Evolutionary conservation across 2,113 vertebrate species (phyloP).

Genomic region (Channa maculata): DNA sequence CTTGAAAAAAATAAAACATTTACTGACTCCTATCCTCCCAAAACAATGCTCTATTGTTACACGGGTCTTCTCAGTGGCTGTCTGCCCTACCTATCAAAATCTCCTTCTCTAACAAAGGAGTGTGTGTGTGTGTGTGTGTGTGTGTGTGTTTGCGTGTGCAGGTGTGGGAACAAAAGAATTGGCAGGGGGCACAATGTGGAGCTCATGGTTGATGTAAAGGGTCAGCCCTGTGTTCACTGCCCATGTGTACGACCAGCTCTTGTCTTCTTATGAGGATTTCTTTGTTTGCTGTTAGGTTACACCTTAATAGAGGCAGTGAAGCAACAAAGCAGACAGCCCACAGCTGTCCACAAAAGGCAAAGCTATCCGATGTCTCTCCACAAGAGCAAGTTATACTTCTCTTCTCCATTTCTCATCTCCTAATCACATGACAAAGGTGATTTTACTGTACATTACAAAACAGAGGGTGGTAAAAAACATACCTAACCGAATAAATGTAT

Average conservation of each 20-base stretch:
- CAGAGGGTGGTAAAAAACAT: background rate
- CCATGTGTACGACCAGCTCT: constrained; percentile 13
- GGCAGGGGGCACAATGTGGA: constrained; percentile 42
- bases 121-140: constrained; percentile 10
- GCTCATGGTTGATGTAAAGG: constrained; percentile 52
- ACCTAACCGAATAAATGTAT: too few relatives aligned
- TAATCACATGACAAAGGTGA: too few relatives aligned
- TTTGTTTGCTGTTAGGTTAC: constrained; percentile 53
- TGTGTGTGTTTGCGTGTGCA: constrained; percentile 35
- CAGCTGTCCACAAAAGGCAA: constrained; percentile 14
- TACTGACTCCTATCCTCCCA: constrained; percentile 25
- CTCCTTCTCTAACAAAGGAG: constrained; percentile 57
- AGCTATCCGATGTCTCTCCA: constrained; percentile 19
- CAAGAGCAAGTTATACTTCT: background rate
- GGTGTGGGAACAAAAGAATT: constrained; percentile 69
- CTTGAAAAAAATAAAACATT: constrained; percentile 8
- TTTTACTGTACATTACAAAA: too few relatives aligned
- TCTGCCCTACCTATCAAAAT: constrained; percentile 55
- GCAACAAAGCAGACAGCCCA: constrained; percentile 25
- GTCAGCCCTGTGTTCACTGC: constrained; percentile 39
- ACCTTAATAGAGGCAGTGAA: constrained; percentile 25
- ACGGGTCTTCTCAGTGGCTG: constrained; percentile 38
- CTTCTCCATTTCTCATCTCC: too few relatives aligned
- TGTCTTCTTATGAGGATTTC: constrained; percentile 26
- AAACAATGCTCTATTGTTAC: constrained; percentile 77